Base-by-base conservation (phyloP, 2,797 vertebrate species). In the Premnoplex brunnescens region DNA sequence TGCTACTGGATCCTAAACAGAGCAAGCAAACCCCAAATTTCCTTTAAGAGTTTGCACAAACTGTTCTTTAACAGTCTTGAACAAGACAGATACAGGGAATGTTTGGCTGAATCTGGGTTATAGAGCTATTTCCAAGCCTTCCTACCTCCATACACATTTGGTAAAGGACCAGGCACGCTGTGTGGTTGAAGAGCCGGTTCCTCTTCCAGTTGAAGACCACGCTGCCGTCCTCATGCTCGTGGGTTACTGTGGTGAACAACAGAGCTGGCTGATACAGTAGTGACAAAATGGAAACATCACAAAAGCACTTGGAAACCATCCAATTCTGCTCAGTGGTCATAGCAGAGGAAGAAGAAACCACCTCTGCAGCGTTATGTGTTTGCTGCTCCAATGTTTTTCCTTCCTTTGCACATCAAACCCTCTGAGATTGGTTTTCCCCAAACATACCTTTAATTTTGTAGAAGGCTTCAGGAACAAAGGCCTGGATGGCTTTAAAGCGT, bases 131-230 rank as follows among this genome's bases (percentile, higher is more conserved):
- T 16, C 62, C 41, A 64, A 41, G 62, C 32, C 68, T 58, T 88
- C 97, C 56, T 97, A 99, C 99, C 99, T 99, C 99, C 99, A 99
- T 99, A 92, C 99, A 99, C 91, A 99, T 98, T 89, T 99, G 99
- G 96, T 99, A 99, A 73, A 99, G 98, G 78, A 99, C 99, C 71
- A 99, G 98, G 96, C 99, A 99, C 0, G 99, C 99, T 0, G 99
- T 99, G 98, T 99, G 99, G 95, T 98, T 98, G 80, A 99, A 99
- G 76, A 99, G 99, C 27, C 99, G 98, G 97, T 99, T 98, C 97
- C 99, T 98, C 96, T 99, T 99, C 99, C 99, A 99, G 93, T 85
- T 98, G 97, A 99, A 99, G 86, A 99, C 98, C 9, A 99, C 99
- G 0, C 46, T 93, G 26, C 99, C 98, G 0, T 99, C 99, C 83